phyloP scores from a whole-genome alignment of 2,797 vertebrate genomes.

The Meriones psammophilus region DNA sequence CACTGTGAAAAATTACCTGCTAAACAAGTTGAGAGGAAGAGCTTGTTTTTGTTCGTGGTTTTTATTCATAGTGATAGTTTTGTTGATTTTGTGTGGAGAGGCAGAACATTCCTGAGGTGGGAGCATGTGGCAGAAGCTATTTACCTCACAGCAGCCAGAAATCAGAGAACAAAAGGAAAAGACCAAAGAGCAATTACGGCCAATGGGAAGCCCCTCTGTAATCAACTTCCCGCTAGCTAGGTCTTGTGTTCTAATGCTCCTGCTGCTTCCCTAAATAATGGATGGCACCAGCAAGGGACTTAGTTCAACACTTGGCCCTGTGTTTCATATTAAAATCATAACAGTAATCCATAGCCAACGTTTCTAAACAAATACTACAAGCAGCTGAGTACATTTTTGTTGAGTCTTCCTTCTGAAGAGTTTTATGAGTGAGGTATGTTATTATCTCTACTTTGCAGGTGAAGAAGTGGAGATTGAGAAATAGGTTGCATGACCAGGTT shows the following conservation, averaged over 20 bases:
- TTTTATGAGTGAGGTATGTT: slow-evolving; percentile 43
- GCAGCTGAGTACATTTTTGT: slow-evolving; percentile 54
- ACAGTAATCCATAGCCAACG: slow-evolving; percentile 6
- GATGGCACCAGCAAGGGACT: neutral
- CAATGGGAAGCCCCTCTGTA: neutral
- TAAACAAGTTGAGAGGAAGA: neutral
- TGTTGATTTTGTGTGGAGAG: neutral
- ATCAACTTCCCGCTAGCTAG: neutral
- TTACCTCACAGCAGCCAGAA: neutral
- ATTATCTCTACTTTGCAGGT: slow-evolving; percentile 40
- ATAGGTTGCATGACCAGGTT: neutral
- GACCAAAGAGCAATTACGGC: neutral
- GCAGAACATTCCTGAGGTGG: neutral
- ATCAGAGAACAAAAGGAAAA: neutral
- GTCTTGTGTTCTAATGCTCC: neutral
- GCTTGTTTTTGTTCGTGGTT: neutral
- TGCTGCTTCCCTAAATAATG: neutral
- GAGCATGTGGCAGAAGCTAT: neutral
- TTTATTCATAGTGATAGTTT: neutral
- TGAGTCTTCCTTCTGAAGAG: slow-evolving; percentile 47
- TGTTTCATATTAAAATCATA: neutral
- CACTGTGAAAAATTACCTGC: neutral
- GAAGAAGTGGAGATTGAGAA: slow-evolving; percentile 45
- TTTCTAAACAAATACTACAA: slow-evolving; percentile 59
- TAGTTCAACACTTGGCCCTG: neutral